These are phyloP conservation scores for Podargus strigoides DNA, from an alignment of 2,797 vertebrate species.

Conservation along the genomic window DNA sequence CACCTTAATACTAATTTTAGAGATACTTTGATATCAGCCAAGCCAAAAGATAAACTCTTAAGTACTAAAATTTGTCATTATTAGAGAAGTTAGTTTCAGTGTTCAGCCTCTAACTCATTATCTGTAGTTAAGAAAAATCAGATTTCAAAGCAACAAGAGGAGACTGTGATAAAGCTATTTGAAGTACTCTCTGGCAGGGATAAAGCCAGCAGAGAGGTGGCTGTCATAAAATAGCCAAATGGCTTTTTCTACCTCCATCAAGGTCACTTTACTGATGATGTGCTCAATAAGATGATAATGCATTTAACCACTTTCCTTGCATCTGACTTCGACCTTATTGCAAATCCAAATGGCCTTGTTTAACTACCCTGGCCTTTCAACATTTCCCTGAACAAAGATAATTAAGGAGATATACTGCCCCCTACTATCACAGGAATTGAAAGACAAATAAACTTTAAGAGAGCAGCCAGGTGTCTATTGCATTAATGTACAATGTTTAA, in stretches of 20 bases:
- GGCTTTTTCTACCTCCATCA: conserved; percentile 83
- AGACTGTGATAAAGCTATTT: conserved; percentile 42
- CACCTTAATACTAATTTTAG: conserved; percentile 54
- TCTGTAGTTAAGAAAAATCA: conserved; percentile 51
- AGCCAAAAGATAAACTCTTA: conserved; percentile 6
- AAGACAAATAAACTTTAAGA: conserved; percentile 79
- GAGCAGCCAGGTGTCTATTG: conserved; percentile 69
- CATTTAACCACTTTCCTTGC: conserved; percentile 73
- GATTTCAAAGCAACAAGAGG: conserved; percentile 70
- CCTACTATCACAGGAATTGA: conserved; percentile 72
- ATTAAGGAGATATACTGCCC: conserved; percentile 76
- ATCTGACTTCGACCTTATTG: conserved; percentile 72
- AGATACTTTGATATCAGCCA: background rate
- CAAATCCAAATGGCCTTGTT: conserved; percentile 75
- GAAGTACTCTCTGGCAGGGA: conserved; percentile 72
- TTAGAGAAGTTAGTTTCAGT: background rate
- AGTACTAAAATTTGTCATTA: background rate
- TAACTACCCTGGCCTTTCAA: conserved; percentile 75
- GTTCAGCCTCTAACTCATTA: conserved; percentile 23
- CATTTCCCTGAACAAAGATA: conserved; percentile 76
- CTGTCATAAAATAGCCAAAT: conserved; percentile 82
- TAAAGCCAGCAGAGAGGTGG: conserved; percentile 70
- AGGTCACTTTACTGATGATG: conserved; percentile 78
- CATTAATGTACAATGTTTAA: conserved; percentile 58
- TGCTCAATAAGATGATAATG: conserved; percentile 72